Evolutionary conservation across 2,797 vertebrate species (phyloP).

Genomic region (Channallabes apus): DNA sequence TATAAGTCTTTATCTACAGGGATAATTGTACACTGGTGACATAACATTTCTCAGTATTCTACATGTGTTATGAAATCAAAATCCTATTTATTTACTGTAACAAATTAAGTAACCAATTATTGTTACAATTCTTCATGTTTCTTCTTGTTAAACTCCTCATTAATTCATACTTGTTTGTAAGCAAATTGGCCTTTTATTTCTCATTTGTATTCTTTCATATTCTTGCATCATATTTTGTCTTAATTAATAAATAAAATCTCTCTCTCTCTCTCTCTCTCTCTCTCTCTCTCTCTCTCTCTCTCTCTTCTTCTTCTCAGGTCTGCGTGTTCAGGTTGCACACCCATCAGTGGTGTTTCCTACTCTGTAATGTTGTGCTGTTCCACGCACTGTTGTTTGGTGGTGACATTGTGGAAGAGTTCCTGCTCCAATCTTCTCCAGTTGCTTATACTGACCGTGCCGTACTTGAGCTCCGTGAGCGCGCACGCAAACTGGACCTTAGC

Average conservation of each 20-base stretch:
- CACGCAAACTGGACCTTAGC: constrained; percentile 79
- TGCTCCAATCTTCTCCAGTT: constrained; percentile 78
- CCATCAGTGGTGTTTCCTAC: constrained; percentile 92
- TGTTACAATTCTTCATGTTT: too few species aligned
- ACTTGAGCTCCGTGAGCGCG: constrained; percentile 80
- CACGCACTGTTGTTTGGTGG: constrained; percentile 88
- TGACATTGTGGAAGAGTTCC: constrained; percentile 89
- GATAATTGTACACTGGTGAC: background rate
- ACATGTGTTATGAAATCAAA: background rate
- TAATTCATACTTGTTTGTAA: background rate
- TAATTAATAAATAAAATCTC: background rate
- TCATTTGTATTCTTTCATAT: background rate
- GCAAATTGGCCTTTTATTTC: background rate
- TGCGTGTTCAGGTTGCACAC: constrained; percentile 83
- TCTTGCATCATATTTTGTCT: background rate
- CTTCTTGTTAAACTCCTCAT: background rate
- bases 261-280: too few species aligned
- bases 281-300: background rate
- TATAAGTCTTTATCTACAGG: background rate
- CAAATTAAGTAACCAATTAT: background rate
- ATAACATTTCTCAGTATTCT: background rate
- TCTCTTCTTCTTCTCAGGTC: constrained; percentile 65
- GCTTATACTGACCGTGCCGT: constrained; percentile 77
- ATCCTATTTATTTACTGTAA: background rate
- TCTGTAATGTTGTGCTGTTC: constrained; percentile 87